Evolutionary conservation across 2,797 vertebrate species (phyloP), one percentile per base, ranked within the genome.

Genomic region (Lagodon rhomboides): DNA sequence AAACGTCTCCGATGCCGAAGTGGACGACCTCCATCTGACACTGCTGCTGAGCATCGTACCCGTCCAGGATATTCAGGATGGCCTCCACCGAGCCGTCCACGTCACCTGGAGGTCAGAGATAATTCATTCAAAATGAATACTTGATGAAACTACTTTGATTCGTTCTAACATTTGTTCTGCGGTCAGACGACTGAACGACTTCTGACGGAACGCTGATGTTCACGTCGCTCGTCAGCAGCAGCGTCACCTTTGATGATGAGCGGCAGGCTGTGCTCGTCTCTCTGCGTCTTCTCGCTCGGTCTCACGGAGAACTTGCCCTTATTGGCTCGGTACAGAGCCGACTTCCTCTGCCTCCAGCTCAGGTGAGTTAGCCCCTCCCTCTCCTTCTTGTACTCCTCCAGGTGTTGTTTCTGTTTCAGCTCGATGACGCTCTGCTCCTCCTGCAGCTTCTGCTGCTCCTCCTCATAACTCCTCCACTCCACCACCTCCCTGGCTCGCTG

Each of bases 51-150:
- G 96, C 96, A 30, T 99, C 95, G 0, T 99, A 99, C 12, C 90
- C 94, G 72, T 97, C 96, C 87, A 99, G 64, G 81, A 99, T 93
- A 84, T 95, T 94, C 68, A 99, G 81, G 86, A 99, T 92, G 23
- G 97, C 90, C 90, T 99, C 98, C 66, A 99, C 86, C 0, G 98
- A 98, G 3, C 98, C 98, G 70, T 98, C 97, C 60, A 98, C 96
- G 6, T 99, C 98, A 55, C 97, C 98, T 99, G 88, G 1, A 38
- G 23, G 58, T 50, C 43, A 53, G 10, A 59, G 34, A 38, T 44
- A 13, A 13, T 44, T 13, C 12, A 44, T 3, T 13, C 3, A 13
- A 44, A 4, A 44, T 12, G 3, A 44, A 44, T 2, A 44, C 12
- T 3, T 4, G 43, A 44, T 44, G 43, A 34, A 34, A 34, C 30